Evolutionary conservation across 2,888 invertebrate species (phyloP).

Genomic region (Microctonus brassicae): DNA sequence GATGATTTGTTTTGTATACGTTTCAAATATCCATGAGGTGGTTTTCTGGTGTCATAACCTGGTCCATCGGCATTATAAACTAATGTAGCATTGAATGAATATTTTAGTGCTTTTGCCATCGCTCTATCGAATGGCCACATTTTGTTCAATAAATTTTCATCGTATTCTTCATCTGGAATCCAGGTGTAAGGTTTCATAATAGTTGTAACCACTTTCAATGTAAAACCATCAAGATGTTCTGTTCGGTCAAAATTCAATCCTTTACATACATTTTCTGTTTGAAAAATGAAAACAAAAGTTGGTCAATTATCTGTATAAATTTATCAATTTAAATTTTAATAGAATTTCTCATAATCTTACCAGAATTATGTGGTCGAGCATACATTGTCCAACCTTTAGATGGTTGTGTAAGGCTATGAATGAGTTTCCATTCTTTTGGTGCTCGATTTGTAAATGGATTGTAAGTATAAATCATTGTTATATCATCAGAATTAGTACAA

Average conservation of each 20-base stretch:
- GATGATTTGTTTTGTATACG: too few relatives aligned
- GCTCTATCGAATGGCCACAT: not conserved
- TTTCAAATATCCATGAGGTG: too few relatives aligned
- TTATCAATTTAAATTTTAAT: not conserved
- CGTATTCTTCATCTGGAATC: not conserved
- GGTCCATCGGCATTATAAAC: not conserved
- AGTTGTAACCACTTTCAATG: not conserved
- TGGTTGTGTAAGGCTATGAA: not conserved
- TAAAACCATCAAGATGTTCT: not conserved
- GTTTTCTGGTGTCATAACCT: too few relatives aligned
- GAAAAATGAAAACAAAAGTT: not conserved
- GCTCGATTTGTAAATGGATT: not conserved
- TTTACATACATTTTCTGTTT: slow-evolving; percentile 1
- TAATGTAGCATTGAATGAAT: not conserved
- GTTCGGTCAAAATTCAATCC: slow-evolving; percentile 10
- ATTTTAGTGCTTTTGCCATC: not conserved
- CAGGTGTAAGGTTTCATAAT: too few relatives aligned
- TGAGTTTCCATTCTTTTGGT: not conserved
- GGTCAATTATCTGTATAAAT: not conserved
- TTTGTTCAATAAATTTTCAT: not conserved
- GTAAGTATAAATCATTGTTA: not conserved
- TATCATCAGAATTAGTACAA: not conserved
- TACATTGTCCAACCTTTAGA: not conserved
- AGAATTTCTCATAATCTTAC: not conserved
- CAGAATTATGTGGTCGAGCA: not conserved